Evolutionary conservation across 2,113 vertebrate species (phyloP).

Genomic region (Prunella himalayana): DNA sequence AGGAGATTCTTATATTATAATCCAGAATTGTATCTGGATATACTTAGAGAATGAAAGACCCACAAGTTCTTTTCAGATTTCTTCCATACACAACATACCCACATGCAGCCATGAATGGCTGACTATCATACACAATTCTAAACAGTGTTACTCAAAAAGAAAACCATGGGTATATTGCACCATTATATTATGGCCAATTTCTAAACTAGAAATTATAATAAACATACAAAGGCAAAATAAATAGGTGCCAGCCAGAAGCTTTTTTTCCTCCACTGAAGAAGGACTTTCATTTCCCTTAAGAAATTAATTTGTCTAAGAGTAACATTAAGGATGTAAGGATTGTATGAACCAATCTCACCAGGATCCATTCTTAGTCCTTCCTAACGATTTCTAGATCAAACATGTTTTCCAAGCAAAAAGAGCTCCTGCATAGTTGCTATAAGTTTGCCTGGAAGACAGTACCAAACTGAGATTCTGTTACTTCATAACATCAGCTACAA

Average conservation of each 20-base stretch:
- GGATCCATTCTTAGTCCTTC: slow-evolving; percentile 43
- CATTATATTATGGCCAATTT: not conserved
- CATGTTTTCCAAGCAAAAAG: slow-evolving; percentile 47
- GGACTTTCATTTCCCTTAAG: not conserved
- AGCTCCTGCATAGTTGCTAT: slow-evolving; percentile 10
- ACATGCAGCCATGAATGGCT: not conserved
- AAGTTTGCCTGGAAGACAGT: slow-evolving; percentile 20
- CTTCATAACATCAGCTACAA: not conserved
- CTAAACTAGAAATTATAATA: not conserved
- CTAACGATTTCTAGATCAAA: slow-evolving; percentile 37
- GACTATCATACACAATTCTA: not conserved
- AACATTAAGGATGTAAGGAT: slow-evolving; percentile 12
- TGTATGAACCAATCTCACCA: slow-evolving; percentile 9
- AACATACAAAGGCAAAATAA: not conserved
- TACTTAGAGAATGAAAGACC: not conserved
- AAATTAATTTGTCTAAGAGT: not conserved
- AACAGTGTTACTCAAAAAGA: not conserved
- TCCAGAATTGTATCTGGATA: not conserved
- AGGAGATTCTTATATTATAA: not conserved
- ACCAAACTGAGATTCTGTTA: slow-evolving; percentile 39
- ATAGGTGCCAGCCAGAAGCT: not conserved
- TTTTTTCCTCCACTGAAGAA: not conserved
- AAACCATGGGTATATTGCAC: not conserved
- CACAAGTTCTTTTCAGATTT: not conserved
- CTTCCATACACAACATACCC: not conserved